Percentiles rank a stretch among this genome's conserved stretches.
Evolutionary conservation across 1,140 invertebrate species (phyloP).

Genomic region (Drosophila mojavensis): DNA sequence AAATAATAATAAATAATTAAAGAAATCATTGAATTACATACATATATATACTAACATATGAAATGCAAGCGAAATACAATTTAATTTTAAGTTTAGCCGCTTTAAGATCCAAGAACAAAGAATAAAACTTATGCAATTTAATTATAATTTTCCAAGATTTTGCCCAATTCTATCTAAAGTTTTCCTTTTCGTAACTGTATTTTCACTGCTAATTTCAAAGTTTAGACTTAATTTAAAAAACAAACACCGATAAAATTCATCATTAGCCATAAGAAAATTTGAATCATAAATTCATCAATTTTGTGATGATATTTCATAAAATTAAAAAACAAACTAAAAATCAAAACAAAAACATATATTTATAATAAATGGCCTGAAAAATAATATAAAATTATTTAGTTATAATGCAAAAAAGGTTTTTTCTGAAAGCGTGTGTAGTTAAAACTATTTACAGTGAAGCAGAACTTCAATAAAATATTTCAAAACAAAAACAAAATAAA

Average conservation of each 20-base stretch:
- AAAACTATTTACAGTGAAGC: conserved; percentile 35
- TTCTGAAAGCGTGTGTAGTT: conserved; percentile 49
- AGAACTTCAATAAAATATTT: neutral
- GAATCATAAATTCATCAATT: conserved; percentile 73
- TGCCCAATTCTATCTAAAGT: conserved; percentile 2
- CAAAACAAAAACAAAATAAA: conserved; percentile 1
- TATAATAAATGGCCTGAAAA: conserved; percentile 56
- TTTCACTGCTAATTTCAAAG: conserved; percentile 54
- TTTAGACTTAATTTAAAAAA: conserved; percentile 53
- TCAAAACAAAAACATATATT: conserved; percentile 13
- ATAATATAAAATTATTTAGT: conserved; percentile 37
- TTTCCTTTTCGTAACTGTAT: conserved; percentile 26
- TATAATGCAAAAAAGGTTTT: conserved; percentile 32
- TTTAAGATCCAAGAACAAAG: conserved; percentile 62
- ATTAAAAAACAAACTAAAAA: neutral
- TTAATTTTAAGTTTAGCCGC: conserved; percentile 73
- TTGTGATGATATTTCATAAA: conserved; percentile 70
- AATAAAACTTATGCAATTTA: conserved; percentile 45
- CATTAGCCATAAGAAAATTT: conserved; percentile 66
- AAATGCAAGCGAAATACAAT: conserved; percentile 63
- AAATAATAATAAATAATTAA: conserved; percentile 17
- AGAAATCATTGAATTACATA: conserved; percentile 50
- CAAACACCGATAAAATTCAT: conserved; percentile 52
- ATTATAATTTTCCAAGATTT: conserved; percentile 36
- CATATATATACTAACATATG: conserved; percentile 48